These are phyloP conservation scores for Menidia menidia DNA, from an alignment of 2,797 vertebrate species.

Conservation along the genomic window DNA sequence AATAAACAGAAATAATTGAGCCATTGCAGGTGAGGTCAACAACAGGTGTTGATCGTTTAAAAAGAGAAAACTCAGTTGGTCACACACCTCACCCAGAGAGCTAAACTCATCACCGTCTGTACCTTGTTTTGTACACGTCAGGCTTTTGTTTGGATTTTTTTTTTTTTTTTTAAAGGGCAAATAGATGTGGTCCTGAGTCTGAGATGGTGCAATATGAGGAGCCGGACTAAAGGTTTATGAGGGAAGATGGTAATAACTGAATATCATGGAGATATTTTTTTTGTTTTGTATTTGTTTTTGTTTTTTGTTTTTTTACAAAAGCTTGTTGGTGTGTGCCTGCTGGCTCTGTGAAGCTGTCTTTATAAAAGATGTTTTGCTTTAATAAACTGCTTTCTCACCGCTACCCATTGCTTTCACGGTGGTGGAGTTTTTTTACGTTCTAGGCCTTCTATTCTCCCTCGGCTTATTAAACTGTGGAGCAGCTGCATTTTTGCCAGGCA, in stretches of 20 bases:
- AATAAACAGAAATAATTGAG: no score
- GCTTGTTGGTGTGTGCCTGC: conserved; percentile 32
- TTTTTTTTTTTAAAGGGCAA: background rate
- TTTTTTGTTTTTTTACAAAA: conserved; percentile 16
- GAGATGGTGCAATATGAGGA: conserved; percentile 17
- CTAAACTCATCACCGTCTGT: no score
- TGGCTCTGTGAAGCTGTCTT: conserved; percentile 6
- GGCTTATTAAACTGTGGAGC: no score
- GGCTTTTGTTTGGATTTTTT: background rate
- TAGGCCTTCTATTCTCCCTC: no score
- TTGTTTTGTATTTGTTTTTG: background rate
- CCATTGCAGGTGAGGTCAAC: no score
- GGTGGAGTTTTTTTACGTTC: no score
- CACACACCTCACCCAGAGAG: no score
- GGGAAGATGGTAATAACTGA: background rate
- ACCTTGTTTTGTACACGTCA: background rate
- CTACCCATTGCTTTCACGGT: no score
- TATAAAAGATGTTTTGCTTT: conserved; percentile 46
- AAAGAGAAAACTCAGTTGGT: no score
- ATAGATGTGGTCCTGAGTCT: conserved; percentile 21
- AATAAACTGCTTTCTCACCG: conserved; percentile 67
- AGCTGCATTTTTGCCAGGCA: no score
- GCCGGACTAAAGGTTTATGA: background rate
- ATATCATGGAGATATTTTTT: background rate
- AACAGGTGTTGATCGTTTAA: no score